Evolutionary conservation across 1,140 invertebrate species (phyloP).

Genomic region (Anthonomus grandis): DNA sequence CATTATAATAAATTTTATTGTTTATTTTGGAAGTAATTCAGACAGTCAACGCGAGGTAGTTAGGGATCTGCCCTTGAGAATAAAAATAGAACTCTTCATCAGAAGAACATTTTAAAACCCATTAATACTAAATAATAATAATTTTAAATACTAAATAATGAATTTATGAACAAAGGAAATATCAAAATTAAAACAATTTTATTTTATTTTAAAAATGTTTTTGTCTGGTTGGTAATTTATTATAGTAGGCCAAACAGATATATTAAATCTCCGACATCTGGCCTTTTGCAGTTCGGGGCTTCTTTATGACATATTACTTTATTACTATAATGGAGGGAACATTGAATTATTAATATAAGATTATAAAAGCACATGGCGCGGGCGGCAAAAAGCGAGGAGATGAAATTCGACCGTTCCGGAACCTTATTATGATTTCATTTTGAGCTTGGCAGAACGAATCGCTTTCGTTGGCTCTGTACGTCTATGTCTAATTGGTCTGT

Average conservation of each 20-base stretch:
- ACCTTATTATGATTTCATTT: conserved; percentile 39
- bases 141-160: no score
- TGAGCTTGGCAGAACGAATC: conserved; percentile 20
- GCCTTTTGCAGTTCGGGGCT: conserved; percentile 35
- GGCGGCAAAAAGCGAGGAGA: conserved; percentile 35
- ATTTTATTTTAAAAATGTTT: no score
- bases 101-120: no score
- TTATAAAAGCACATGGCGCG: conserved; percentile 44
- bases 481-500: not conserved
- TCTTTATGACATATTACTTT: conserved; percentile 50
- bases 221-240: no score
- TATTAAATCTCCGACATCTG: conserved; percentile 49
- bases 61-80: no score
- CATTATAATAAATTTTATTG: no score
- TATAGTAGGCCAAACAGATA: conserved; percentile 22
- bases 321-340: conserved; percentile 50
- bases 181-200: no score
- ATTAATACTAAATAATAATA: no score
- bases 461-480: conserved; percentile 15
- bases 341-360: conserved; percentile 51
- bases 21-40: no score
- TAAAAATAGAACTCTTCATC: no score
- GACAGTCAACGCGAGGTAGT: no score
- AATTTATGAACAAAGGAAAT: no score
- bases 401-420: conserved; percentile 22